Percentiles rank a stretch among this genome's conserved stretches.
These are phyloP conservation scores for Sabatieria punctata DNA, from an alignment of 2,888 invertebrate species.

Conservation along the genomic window DNA sequence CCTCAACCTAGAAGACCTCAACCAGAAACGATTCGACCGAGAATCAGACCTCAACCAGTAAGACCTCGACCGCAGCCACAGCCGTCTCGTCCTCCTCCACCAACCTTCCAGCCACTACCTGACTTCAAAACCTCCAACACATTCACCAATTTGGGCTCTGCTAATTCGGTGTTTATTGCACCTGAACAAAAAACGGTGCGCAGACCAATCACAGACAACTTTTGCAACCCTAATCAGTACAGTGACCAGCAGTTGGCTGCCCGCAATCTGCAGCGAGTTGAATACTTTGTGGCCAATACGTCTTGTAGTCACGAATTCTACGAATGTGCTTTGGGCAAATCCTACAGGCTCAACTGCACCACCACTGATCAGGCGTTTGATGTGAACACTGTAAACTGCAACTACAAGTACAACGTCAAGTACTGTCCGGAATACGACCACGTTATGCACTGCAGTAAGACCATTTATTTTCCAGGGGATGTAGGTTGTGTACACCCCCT, in stretches of 20 bases:
- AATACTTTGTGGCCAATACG: constrained; percentile 27
- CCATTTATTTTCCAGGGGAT: not conserved
- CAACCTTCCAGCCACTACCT: too few species aligned
- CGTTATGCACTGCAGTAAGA: constrained; percentile 25
- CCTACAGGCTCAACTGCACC: constrained; percentile 16
- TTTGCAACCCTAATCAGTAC: not conserved
- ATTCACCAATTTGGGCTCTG: too few species aligned
- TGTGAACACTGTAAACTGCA: constrained; percentile 21
- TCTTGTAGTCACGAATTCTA: constrained; percentile 23
- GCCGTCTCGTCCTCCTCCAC: too few species aligned
- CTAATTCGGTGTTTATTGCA: too few species aligned
- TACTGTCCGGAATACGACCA: constrained; percentile 28
- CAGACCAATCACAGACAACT: too few species aligned
- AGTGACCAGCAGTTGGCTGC: constrained; percentile 14
- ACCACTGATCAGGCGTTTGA: constrained; percentile 22
- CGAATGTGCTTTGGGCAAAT: constrained; percentile 27
- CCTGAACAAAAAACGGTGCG: too few species aligned
- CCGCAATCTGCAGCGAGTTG: constrained; percentile 18
- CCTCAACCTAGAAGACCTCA: too few species aligned
- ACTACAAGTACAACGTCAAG: constrained; percentile 21
- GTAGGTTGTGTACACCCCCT: too few species aligned
- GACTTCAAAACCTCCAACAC: too few species aligned
- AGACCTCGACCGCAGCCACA: too few species aligned
- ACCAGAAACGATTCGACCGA: too few species aligned
- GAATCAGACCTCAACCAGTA: too few species aligned